Evolutionary conservation across 2,888 invertebrate genomes (phyloP).

Genomic region (Brassicogethes aeneus): DNA sequence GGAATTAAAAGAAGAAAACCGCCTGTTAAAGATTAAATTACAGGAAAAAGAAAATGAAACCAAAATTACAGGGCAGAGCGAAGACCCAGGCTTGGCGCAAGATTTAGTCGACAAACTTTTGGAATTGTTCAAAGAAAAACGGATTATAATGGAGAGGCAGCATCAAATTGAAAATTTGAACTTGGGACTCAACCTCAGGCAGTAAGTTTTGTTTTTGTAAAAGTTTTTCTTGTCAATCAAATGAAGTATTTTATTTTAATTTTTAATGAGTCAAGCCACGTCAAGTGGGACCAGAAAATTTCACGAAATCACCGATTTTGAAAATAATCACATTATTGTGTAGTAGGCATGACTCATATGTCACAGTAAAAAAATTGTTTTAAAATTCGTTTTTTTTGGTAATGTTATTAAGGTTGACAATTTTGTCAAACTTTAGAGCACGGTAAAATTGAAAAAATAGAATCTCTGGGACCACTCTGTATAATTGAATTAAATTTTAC

Average conservation of each 20-base stretch:
- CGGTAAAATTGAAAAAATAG: no score
- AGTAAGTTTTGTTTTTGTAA: conserved; percentile 13
- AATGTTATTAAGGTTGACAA: no score
- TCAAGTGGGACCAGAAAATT: no score
- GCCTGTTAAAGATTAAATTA: conserved; percentile 15
- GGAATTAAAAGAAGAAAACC: conserved; percentile 44
- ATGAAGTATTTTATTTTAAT: conserved; percentile 4
- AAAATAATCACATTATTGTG: no score
- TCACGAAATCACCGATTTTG: no score
- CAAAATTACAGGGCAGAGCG: background rate
- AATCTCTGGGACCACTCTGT: no score
- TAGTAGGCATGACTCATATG: no score
- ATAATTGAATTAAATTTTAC: no score
- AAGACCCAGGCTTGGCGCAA: background rate
- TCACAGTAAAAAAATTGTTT: no score
- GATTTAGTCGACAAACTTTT: conserved; percentile 9
- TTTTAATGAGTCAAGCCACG: no score
- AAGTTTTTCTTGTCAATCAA: background rate
- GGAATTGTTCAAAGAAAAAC: conserved; percentile 16
- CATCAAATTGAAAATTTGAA: conserved; percentile 20
- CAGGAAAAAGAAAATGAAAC: conserved; percentile 7
- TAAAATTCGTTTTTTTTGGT: no score
- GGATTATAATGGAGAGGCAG: conserved; percentile 18
- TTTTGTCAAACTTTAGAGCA: no score
- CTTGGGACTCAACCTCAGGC: conserved; percentile 17